Base-by-base conservation (phyloP, 1,140 invertebrate species). In the Phthorimaea operculella region DNA sequence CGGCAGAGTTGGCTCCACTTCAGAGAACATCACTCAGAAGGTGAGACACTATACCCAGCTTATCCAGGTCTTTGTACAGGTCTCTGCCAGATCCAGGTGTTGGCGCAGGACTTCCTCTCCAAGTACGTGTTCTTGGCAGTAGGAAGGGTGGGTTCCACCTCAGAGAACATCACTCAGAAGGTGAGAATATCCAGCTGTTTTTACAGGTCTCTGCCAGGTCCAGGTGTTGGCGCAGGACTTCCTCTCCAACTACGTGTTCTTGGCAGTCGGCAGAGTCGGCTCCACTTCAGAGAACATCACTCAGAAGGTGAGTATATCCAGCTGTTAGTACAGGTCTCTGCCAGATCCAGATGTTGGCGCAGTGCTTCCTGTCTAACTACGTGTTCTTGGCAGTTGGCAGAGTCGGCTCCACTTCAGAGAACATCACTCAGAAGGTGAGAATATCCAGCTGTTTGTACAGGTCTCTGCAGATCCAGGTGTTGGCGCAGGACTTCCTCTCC, bases 221-320 rank as follows among this genome's bases (percentile, higher is more conserved):
- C 96, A 98, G 89, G 94, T 97, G 76, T 79, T 99, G 71, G 97
- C 97, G 12, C 90, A 96, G 79, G 98, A 99, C 87, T 99, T 99
- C 83, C 87, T 99, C 59, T 92, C 94, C 72, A 98, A 99, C 82
- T 99, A 99, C 82, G 98, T 99, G 68, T 99, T 99, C 88, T 91
- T 99, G 76, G 97, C 98, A 52, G 97, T 99, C 51, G 98, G 98
- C 34, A 92, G 98, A 67, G 98, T 99, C 33, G 98, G 98, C 14
- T 99, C 97, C 60, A 99, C 98, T 3, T 99, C 97, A 12, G 98
- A 99, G 81, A 99, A 99, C 87, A 99, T 99, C 70, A 99, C 97
- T 10, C 98, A 99, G 87, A 98, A 98, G 79, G 91, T 84, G 56
- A 86, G 57, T n/a, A n/a, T 45, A 6, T 5, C 11, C 33, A n/a